These are phyloP conservation scores for Oscheius sp. DNA, from an alignment of 2,888 invertebrate species.

Conservation along the genomic window DNA sequence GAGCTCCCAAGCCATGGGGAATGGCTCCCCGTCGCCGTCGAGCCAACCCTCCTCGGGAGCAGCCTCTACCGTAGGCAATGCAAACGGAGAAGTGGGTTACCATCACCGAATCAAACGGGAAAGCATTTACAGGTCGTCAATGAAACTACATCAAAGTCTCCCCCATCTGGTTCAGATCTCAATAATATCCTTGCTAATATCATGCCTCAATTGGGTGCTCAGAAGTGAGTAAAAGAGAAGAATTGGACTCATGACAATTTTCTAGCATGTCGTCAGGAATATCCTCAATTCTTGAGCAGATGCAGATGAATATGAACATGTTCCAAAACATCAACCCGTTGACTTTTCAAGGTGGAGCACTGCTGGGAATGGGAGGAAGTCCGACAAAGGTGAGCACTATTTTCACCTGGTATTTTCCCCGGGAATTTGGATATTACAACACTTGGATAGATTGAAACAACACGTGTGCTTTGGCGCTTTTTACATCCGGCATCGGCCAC, in stretches of 20 bases:
- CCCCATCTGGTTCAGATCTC: constrained; percentile 4
- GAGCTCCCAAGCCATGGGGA: constrained; percentile 4
- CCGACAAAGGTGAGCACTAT: constrained; percentile 7
- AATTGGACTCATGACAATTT: too few relatives aligned
- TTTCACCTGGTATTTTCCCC: neutral
- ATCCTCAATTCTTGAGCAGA: constrained; percentile 31
- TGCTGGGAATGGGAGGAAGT: neutral
- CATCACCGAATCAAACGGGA: neutral
- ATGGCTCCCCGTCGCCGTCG: constrained; percentile 25
- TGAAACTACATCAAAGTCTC: constrained; percentile 3
- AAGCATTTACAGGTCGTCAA: neutral
- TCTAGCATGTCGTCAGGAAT: too few relatives aligned
- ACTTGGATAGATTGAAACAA: neutral
- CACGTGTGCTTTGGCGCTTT: constrained; percentile 13
- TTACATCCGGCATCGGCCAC: neutral
- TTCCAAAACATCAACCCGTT: neutral
- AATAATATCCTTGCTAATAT: constrained; percentile 22
- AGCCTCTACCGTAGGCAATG: constrained; percentile 27
- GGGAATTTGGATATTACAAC: neutral
- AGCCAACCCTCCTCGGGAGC: constrained; percentile 30
- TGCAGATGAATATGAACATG: constrained; percentile 15
- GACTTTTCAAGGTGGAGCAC: neutral
- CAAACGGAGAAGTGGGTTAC: constrained; percentile 13
- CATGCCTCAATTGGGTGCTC: constrained; percentile 20
- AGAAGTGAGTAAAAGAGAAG: too few relatives aligned